Evolutionary conservation across 1,140 invertebrate species (phyloP).

Genomic region (Bombus pascuorum): DNA sequence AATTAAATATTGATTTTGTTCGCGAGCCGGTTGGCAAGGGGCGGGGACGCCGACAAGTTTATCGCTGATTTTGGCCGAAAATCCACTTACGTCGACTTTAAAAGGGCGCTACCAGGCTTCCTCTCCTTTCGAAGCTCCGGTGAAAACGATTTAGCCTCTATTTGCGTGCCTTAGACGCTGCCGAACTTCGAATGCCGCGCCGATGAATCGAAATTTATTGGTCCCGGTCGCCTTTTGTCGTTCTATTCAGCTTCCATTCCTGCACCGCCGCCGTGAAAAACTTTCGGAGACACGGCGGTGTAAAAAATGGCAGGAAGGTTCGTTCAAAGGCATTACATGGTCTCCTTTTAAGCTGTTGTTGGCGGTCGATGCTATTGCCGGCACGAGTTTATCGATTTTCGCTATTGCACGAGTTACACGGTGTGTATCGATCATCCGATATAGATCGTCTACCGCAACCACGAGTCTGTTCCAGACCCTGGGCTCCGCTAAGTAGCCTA

Average conservation of each 20-base stretch:
- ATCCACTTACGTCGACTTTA: constrained; percentile 59
- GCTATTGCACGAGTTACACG: not conserved
- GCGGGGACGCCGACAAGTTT: constrained; percentile 37
- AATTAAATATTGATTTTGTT: constrained; percentile 71
- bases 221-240: not conserved
- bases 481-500: not conserved
- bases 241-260: not conserved
- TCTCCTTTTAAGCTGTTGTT: too few relatives aligned
- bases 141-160: constrained; percentile 30
- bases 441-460: not conserved
- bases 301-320: not conserved
- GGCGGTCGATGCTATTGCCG: not conserved
- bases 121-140: not conserved
- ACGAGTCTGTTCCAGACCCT: not conserved
- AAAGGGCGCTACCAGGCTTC: constrained; percentile 24
- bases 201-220: constrained; percentile 31
- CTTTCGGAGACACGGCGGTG: not conserved
- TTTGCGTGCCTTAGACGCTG: not conserved
- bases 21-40: constrained; percentile 11
- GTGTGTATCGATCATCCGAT: constrained; percentile 6
- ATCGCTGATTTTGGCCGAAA: constrained; percentile 57
- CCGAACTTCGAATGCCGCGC: not conserved
- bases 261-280: not conserved
- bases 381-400: not conserved
- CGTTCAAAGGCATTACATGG: not conserved